These are phyloP conservation scores for Macrotus californicus DNA, from an alignment of 2,113 vertebrate genomes.

Conservation along the genomic window DNA sequence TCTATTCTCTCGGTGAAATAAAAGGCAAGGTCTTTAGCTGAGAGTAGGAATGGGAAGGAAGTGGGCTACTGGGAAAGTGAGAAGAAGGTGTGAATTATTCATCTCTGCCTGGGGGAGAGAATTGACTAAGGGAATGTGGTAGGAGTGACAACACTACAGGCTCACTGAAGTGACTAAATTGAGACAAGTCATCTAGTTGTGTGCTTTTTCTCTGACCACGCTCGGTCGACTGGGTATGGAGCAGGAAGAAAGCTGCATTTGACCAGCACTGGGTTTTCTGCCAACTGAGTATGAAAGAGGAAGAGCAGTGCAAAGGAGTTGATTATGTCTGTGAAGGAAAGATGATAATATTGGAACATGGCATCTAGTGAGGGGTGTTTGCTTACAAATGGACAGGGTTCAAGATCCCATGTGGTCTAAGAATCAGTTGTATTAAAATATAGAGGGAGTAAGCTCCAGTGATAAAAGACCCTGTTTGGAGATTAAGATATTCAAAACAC, in stretches of 20 bases:
- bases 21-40: conserved; percentile 33
- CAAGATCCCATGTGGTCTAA: not conserved
- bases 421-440: not conserved
- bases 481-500: not conserved
- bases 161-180: not conserved
- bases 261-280: not conserved
- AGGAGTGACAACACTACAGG: not conserved
- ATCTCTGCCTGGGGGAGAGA: not conserved
- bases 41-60: conserved; percentile 7
- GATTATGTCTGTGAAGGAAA: not conserved
- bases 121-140: not conserved
- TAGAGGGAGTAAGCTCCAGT: not conserved
- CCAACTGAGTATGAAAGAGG: not conserved
- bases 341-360: not conserved
- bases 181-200: not conserved
- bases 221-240: not conserved
- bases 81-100: conserved; percentile 58
- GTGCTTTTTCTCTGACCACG: not conserved
- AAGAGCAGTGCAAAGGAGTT: not conserved
- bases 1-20: conserved; percentile 42
- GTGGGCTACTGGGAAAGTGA: conserved; percentile 8
- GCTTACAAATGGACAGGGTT: not conserved
- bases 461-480: not conserved
- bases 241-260: not conserved
- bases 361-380: not conserved